A percentile compares a stretch with the other conserved stretches of the same genome.
These are phyloP conservation scores for Nemotelus nigrinus DNA, from an alignment of 2,888 invertebrate species.

Conservation along the genomic window DNA sequence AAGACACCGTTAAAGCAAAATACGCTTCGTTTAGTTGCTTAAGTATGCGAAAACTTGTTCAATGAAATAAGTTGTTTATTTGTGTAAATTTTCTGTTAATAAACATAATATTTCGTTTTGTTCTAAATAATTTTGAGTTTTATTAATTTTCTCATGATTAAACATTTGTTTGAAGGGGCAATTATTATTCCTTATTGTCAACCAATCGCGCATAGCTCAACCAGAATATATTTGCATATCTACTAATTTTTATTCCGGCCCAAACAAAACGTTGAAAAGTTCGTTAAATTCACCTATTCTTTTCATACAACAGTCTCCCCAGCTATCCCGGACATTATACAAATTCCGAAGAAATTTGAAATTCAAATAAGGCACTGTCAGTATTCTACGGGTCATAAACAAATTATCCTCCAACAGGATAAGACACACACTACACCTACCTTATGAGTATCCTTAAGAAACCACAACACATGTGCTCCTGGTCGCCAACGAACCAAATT, in stretches of 20 bases:
- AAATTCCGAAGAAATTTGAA: constrained; percentile 23
- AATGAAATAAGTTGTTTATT: constrained; percentile 35
- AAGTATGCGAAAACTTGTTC: constrained; percentile 17
- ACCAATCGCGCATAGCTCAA: too few relatives aligned
- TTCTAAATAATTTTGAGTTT: not conserved
- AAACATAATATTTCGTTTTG: constrained; percentile 2
- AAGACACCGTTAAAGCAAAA: constrained; percentile 45
- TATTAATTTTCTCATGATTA: too few relatives aligned
- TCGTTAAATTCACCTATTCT: constrained; percentile 11
- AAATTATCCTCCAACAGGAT: constrained; percentile 25
- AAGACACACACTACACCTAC: not conserved
- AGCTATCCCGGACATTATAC: not conserved
- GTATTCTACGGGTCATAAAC: constrained; percentile 1
- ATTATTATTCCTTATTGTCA: too few relatives aligned
- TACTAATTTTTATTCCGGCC: too few relatives aligned
- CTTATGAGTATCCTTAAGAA: constrained; percentile 25
- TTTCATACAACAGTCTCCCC: too few relatives aligned
- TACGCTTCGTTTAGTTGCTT: constrained; percentile 46
- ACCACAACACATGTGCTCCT: constrained; percentile 29
- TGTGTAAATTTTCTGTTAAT: constrained; percentile 39
- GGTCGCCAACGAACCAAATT: constrained; percentile 11
- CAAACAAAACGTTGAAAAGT: not conserved
- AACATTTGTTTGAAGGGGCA: too few relatives aligned
- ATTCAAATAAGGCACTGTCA: constrained; percentile 24
- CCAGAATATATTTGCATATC: too few relatives aligned